These are phyloP conservation scores for Chelonoidis abingdonii DNA, from an alignment of 2,113 vertebrate species.

Conservation along the genomic window DNA sequence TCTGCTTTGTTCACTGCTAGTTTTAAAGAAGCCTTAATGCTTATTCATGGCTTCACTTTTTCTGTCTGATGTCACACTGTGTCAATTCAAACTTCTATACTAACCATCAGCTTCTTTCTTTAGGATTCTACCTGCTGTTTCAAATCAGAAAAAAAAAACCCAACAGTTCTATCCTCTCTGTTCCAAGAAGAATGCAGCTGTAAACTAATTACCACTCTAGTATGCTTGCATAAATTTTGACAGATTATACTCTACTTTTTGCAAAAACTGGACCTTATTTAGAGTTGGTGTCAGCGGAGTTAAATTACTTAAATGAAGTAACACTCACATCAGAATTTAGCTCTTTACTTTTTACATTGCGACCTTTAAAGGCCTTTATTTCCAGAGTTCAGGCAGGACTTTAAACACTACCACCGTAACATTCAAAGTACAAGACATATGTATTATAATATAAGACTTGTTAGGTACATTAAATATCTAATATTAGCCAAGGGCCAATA, in stretches of 20 bases:
- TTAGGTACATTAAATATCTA: not conserved
- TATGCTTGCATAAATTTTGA: not conserved
- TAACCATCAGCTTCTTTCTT: not conserved
- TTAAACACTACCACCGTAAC: not conserved
- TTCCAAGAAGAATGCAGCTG: not conserved
- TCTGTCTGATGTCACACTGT: not conserved
- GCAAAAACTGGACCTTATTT: not conserved
- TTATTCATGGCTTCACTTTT: not conserved
- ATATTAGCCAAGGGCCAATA: not conserved
- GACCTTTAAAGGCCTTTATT: not conserved
- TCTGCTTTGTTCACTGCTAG: not conserved
- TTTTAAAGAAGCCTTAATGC: not conserved
- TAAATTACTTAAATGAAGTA: not conserved
- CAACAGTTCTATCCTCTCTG: not conserved
- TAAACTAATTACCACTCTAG: not conserved
- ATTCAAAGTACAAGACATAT: not conserved
- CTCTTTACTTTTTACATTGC: not conserved
- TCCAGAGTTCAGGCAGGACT: not conserved
- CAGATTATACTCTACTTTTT: not conserved
- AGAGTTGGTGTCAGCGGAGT: not conserved
- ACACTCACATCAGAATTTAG: not conserved
- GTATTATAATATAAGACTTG: not conserved
- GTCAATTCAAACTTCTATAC: not conserved
- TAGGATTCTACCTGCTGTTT: not conserved
- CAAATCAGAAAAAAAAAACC: not conserved